phyloP scores from a whole-genome alignment of 1,140 invertebrate species.

The Hypsibius dujardini region DNA sequence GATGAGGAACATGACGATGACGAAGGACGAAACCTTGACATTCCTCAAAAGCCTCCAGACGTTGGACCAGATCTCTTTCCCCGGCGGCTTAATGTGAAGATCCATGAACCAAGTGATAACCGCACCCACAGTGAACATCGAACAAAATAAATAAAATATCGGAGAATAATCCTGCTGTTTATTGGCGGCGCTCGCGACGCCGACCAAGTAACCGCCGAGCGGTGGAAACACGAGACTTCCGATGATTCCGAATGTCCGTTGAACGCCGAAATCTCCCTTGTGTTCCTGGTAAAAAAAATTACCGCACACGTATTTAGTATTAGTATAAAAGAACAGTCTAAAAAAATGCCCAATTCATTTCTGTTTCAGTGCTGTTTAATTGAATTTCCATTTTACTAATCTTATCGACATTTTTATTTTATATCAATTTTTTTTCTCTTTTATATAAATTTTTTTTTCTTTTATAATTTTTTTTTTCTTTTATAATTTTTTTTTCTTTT shows the following conservation, averaged over 20 bases:
- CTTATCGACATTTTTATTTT: too few relatives aligned
- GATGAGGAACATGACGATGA: not conserved
- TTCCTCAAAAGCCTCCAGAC: not conserved
- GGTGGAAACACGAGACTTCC: not conserved
- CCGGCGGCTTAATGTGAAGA: not conserved
- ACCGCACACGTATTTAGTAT: too few relatives aligned
- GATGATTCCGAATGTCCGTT: conserved; percentile 3
- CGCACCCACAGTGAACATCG: not conserved
- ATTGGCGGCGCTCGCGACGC: not conserved
- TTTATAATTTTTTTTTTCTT: too few relatives aligned
- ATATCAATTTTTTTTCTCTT: too few relatives aligned
- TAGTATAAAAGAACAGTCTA: too few relatives aligned
- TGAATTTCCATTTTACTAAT: too few relatives aligned
- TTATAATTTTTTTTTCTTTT: too few relatives aligned
- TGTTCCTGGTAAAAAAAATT: too few relatives aligned
- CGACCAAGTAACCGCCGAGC: not conserved
- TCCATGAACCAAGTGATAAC: not conserved
- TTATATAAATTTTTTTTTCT: too few relatives aligned
- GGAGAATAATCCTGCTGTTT: not conserved
- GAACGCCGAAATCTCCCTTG: conserved; percentile 8
- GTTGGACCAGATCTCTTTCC: not conserved
- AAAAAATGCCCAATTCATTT: too few relatives aligned
- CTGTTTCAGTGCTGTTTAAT: too few relatives aligned
- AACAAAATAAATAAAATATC: not conserved
- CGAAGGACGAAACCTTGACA: not conserved